Conservation (phyloP, 92 coral and sea anemone genomes). For the Palythoa caribaeorum region DNA sequence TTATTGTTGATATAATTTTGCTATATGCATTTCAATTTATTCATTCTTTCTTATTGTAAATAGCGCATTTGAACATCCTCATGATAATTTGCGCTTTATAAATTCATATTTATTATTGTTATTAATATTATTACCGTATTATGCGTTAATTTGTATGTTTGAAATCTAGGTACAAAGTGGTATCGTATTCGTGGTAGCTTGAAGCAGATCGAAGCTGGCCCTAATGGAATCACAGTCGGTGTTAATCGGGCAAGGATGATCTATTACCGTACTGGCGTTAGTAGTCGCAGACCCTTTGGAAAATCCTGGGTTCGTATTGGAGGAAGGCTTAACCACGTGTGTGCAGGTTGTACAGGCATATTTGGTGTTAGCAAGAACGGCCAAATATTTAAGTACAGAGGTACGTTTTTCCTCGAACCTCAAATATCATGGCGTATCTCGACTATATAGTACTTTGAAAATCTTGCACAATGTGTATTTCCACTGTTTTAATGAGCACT, state of each 20-base stretch:
- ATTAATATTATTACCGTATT: neutral
- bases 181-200: constrained; percentile 49
- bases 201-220: constrained; percentile 61
- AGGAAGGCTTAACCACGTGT: constrained; percentile 52
- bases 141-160: neutral
- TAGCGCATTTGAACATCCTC: too few species aligned
- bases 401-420: neutral
- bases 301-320: constrained; percentile 36
- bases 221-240: constrained; percentile 47
- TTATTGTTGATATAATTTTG: too few species aligned
- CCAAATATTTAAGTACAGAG: constrained; percentile 34
- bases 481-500: too few species aligned
- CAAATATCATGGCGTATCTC: neutral
- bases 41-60: too few species aligned
- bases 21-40: too few species aligned
- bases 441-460: neutral
- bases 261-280: constrained; percentile 42
- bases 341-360: constrained; percentile 46
- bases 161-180: constrained; percentile 40
- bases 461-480: neutral
- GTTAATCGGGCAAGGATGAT: constrained; percentile 31
- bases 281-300: constrained; percentile 24
- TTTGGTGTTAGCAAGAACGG: constrained; percentile 58
- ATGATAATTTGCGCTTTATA: too few species aligned
- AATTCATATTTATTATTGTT: neutral